Base-by-base conservation (phyloP, 2,888 invertebrate species). In the Macrosoma leucophasiata region DNA sequence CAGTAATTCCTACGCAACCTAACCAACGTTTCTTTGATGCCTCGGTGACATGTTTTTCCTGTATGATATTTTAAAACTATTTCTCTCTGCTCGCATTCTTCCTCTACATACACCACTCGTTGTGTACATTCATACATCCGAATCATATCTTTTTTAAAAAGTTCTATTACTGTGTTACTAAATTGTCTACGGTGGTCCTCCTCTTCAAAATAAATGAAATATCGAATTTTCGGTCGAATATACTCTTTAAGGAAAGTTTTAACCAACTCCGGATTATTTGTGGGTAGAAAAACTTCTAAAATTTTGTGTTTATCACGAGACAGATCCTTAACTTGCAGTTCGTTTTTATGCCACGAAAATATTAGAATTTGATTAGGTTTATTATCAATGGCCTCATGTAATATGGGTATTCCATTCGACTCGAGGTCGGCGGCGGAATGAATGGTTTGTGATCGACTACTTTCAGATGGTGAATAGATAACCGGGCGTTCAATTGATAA, bases 41-140 rank as follows among this genome's bases (percentile, higher is more conserved):
- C 37, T 11, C 41, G 10, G 9, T 41, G 41, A 24, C 32, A 29
- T 6, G 22, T 41, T 13, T 38, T 38, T 1, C 41, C 35, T 17
- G 25, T 11, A 12, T 41, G 41, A 17, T 35, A 27, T 33, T 39
- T 36, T 13, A 18, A 6, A 2, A 42, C 12, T 13, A 36, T 24
- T 10, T 38, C 32, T 18, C 18, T 24, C n/a, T 42, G 38, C 25
- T 39, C 33, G 8, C 17, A 13, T 33, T 38, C 41, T 8, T 37
- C 20, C 7, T 29, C 19, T 3, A 41, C 11, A 28, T 33, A 26
- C 3, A 25, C 29, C 3, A 52, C 39, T 7, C 51, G 14, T 36
- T 53, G 34, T 1, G 48, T 51, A 27, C 54, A 53, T 41, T 57
- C 51, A 4, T 15, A 24, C 0, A 57, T 14, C n/a, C 50, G 37